Percentiles rank a stretch among this genome's conserved stretches.
phyloP scores from a whole-genome alignment of 2,797 vertebrate species.

The Ataeniobius toweri region DNA sequence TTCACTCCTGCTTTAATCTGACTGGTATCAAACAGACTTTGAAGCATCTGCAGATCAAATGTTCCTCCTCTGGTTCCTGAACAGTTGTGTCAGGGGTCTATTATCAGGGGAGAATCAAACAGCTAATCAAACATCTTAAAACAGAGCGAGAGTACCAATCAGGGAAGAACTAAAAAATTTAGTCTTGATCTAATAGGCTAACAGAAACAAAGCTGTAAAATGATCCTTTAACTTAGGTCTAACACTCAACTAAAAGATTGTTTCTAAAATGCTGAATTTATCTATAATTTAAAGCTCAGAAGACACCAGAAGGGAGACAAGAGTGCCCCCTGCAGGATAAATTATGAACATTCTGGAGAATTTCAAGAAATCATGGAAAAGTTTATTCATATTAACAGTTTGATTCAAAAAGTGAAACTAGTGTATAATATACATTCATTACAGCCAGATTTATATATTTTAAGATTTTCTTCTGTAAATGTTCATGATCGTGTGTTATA shows the following conservation, averaged over 20 bases:
- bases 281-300: background rate
- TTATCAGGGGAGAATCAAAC: background rate
- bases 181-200: background rate
- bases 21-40: background rate
- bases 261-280: background rate
- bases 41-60: background rate
- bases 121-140: background rate
- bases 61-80: background rate
- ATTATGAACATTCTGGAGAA: background rate
- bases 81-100: background rate
- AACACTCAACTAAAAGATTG: background rate
- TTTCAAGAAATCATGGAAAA: background rate
- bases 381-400: background rate
- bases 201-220: background rate
- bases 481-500: background rate
- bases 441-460: background rate
- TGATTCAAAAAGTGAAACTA: background rate
- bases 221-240: background rate
- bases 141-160: too few relatives aligned
- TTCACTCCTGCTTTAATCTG: slow-evolving; percentile 1
- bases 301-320: background rate
- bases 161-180: background rate
- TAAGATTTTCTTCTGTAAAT: background rate
- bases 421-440: background rate
- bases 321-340: slow-evolving; percentile 5